Base-by-base conservation (phyloP, 2,797 vertebrate genomes). In the Botia almorhae region DNA sequence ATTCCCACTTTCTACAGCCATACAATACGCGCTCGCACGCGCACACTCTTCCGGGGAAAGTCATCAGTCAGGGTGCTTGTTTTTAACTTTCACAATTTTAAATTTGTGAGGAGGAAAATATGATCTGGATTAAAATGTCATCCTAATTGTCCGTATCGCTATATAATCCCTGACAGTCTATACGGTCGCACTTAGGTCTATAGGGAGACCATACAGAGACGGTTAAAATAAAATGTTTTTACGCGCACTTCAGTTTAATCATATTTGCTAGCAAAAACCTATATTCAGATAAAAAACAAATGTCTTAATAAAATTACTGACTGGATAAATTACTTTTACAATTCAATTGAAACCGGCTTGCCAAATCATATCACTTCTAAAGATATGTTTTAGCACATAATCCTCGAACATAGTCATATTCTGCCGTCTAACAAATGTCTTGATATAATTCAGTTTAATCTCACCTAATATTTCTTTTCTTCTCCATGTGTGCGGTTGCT, bases 401-500 rank as follows among this genome's bases (percentile, higher is more conserved):
- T 14, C 0, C 33, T 21, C 3, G 19, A 23, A 60, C 14, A 6
- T 8, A 60, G 0, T 68, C 11, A 10, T 60, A 10, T 33, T n/a
- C 8, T 16, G n/a, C 3, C 1, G 19, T 29, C 43, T 12, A 16
- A 33, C 6, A 33, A 8, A 12, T 21, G 13, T 8, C 11, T 74
- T 21, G 63, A 43, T 26, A 13, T 64, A 16, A 23, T 53, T 55
- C 0, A 17, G 26, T 29, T 0, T 19, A 10, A 53, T 82, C 93
- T 88, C 87, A 95, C 95, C 95, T 76, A 95, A 78, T 19, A 95
- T 95, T 86, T 94, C 93, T 81, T 89, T 95, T 74, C 95, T 92
- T 78, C 95, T 92, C 6, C 93, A 91, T 6, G 94, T 94, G 89
- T 95, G 95, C 23, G 95, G 95, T 84, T 95, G 95, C 60, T 95